phyloP scores from a whole-genome alignment of 2,888 invertebrate species.

The Diaperis boleti region DNA sequence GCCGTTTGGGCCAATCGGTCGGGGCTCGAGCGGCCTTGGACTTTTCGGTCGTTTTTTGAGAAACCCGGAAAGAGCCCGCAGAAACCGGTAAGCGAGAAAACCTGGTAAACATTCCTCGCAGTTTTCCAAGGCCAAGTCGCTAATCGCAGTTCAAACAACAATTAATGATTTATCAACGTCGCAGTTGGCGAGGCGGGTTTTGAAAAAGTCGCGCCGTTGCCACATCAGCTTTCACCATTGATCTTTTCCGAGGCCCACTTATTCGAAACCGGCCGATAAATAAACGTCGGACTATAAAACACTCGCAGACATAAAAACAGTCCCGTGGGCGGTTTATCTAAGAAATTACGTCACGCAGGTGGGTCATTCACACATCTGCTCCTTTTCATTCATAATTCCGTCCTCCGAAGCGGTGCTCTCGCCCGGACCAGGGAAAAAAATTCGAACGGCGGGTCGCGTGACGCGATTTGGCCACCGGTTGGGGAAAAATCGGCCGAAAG shows the following conservation, averaged over 20 bases:
- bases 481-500: too few species aligned
- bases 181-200: neutral
- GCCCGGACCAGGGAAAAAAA: slow-evolving; percentile 17
- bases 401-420: slow-evolving; percentile 25
- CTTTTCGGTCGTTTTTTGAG: neutral
- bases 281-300: slow-evolving; percentile 23
- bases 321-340: slow-evolving; percentile 37
- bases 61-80: slow-evolving; percentile 5
- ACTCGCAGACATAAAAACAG: slow-evolving; percentile 30
- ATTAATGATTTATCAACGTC: slow-evolving; percentile 13
- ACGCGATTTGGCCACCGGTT: slow-evolving; percentile 22
- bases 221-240: slow-evolving; percentile 12
- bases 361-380: slow-evolving; percentile 37
- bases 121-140: slow-evolving; percentile 14
- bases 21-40: too few species aligned
- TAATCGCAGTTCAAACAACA: slow-evolving; percentile 2
- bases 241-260: slow-evolving; percentile 28
- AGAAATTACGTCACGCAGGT: slow-evolving; percentile 41
- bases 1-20: too few species aligned
- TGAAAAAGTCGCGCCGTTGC: slow-evolving; percentile 6
- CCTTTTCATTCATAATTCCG: slow-evolving; percentile 38
- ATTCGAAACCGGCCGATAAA: slow-evolving; percentile 17
- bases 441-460: slow-evolving; percentile 23
- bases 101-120: slow-evolving; percentile 18
- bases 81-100: slow-evolving; percentile 15